These are phyloP conservation scores for Neotoxoptera formosana DNA, from an alignment of 1,140 invertebrate genomes.

Conservation along the genomic window DNA sequence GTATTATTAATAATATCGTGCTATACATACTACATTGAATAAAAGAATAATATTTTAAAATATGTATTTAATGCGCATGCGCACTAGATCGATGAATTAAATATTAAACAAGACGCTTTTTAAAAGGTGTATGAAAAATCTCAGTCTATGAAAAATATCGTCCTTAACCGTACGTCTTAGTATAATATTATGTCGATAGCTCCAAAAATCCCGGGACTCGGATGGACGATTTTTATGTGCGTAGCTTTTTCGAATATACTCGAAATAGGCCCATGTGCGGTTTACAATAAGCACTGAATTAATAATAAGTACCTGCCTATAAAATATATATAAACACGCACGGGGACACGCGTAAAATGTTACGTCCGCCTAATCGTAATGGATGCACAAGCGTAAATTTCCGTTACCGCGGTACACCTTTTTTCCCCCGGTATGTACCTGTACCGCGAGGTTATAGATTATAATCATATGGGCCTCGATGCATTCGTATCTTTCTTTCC, in stretches of 20 bases:
- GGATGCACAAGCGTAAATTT: not conserved
- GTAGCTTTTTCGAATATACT: too few species aligned
- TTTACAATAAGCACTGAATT: not conserved
- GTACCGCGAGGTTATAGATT: not conserved
- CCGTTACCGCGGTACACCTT: not conserved
- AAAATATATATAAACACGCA: not conserved
- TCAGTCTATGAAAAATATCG: too few species aligned
- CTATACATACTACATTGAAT: too few species aligned
- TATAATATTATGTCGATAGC: too few species aligned
- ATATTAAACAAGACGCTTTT: too few species aligned
- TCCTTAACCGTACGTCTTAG: too few species aligned
- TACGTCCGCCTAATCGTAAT: slow-evolving; percentile 13
- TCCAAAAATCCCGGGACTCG: too few species aligned
- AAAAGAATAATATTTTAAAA: not conserved
- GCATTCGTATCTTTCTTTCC: too few species aligned
- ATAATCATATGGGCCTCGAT: not conserved
- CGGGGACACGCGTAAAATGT: not conserved
- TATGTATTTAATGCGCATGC: not conserved
- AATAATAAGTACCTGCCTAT: not conserved
- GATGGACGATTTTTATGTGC: too few species aligned
- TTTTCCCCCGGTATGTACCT: not conserved
- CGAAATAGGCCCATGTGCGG: too few species aligned
- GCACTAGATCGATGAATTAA: too few species aligned
- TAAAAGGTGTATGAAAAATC: too few species aligned
- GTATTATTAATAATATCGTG: not conserved